Percentiles rank a stretch among this genome's conserved stretches.
phyloP scores from a whole-genome alignment of 2,797 vertebrate species.

The Zonotrichia albicollis region DNA sequence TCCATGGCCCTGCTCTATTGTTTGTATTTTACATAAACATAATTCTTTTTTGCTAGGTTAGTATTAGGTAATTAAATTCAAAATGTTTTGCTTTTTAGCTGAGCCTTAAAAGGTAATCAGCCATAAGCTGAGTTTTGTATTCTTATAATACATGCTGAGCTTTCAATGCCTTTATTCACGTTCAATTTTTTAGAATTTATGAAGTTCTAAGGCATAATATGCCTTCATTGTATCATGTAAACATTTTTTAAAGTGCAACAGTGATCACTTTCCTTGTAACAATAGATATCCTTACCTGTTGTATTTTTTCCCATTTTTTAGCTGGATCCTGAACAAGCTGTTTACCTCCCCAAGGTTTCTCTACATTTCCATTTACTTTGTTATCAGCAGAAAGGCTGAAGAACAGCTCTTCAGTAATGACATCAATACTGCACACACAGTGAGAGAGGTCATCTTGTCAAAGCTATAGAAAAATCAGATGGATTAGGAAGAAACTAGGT shows the following conservation, averaged over 20 bases:
- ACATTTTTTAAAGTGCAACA: neutral
- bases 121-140: neutral
- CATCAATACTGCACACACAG: conserved; percentile 68
- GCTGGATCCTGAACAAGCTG: conserved; percentile 57
- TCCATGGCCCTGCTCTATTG: neutral
- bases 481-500: conserved; percentile 71
- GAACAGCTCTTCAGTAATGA: conserved; percentile 67
- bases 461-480: conserved; percentile 69
- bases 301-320: conserved; percentile 19
- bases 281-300: conserved; percentile 4
- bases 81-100: neutral
- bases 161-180: neutral
- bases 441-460: conserved; percentile 74
- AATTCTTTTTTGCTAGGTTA: neutral
- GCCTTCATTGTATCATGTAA: neutral
- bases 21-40: conserved; percentile 6
- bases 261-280: neutral
- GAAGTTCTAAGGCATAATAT: neutral
- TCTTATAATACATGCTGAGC: neutral
- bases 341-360: conserved; percentile 68
- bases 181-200: neutral
- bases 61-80: neutral
- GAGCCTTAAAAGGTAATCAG: neutral
- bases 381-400: conserved; percentile 71
- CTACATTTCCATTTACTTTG: conserved; percentile 72